Evolutionary conservation across 2,113 vertebrate species (phyloP).

Genomic region (Tragulus kanchil): DNA sequence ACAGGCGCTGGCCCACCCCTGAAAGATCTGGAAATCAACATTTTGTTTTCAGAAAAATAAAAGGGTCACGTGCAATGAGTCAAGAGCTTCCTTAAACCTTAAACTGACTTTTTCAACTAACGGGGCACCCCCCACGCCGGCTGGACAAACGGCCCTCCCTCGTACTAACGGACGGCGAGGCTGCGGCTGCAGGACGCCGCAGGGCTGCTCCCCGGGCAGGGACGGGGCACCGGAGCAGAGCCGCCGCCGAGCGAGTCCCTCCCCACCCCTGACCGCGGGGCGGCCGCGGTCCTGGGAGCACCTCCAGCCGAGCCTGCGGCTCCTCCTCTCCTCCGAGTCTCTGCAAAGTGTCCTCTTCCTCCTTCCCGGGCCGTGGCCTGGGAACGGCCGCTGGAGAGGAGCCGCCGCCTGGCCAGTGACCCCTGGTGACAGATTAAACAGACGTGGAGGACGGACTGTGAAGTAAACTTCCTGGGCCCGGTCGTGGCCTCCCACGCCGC

Average conservation of each 20-base stretch:
- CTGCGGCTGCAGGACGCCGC: accelerated
- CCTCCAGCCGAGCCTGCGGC: constrained; percentile 65
- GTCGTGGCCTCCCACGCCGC: not conserved
- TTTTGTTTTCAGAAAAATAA: not conserved
- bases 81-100: not conserved
- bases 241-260: constrained; percentile 73
- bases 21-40: not conserved
- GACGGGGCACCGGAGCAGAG: not conserved
- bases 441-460: constrained; percentile 81
- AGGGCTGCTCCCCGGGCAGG: not conserved
- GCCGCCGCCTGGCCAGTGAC: constrained; percentile 79
- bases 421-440: constrained; percentile 87
- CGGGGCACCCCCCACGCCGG: not conserved
- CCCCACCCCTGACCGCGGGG: constrained; percentile 83
- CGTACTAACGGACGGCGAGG: accelerated
- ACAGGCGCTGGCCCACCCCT: accelerated
- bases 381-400: constrained; percentile 69
- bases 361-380: constrained; percentile 80
- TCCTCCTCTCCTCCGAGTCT: constrained; percentile 78
- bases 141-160: accelerated
- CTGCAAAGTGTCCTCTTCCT: constrained; percentile 75
- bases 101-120: not conserved
- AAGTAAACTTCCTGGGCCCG: constrained; percentile 66
- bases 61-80: accelerated
- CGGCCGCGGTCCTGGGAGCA: constrained; percentile 81